Evolutionary conservation across 1,140 invertebrate genomes (phyloP), one percentile per base, ranked within the genome.

Genomic region (Nymphalis io): DNA sequence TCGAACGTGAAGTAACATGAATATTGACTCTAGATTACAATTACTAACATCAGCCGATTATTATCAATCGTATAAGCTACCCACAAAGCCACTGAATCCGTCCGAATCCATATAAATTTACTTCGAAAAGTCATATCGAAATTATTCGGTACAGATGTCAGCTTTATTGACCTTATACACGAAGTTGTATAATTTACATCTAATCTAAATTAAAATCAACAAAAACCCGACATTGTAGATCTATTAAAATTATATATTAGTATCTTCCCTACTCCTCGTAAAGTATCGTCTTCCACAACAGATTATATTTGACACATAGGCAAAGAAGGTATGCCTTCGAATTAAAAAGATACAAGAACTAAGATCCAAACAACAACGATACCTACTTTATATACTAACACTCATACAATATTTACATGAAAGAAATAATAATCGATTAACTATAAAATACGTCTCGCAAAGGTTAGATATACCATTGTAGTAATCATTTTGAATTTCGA

Each of bases 211-310:
- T 44, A 71, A 81, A 79, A 65, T 60, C 40, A 85, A 84, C 77
- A 64, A 75, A 85, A 85, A 78, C 82, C 65, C 58, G 69, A 66
- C 60, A 64, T 67, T 66, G 60, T 70, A 57, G 58, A 67, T 67
- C 59, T 72, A 72, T 72, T 66, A 74, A 74, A 67, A 68, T 71
- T 74, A 73, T 44, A 82, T 78, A 33, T 78, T 82, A 83, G 72
- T 74, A 72, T 75, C 79, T 61, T 77, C 72, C 73, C 80, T 84
- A 83, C 79, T 78, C 86, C 79, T 88, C 83, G 83, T 84, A 84
- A 76, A 61, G 85, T 90, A 88, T 90, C 87, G 87, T 90, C 88
- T 84, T 88, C 70, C 87, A 90, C 87, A 90, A 90, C 87, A 90
- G 84, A 61, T 90, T 82, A 77, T 65, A 65, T 85, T 82, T 79